phyloP scores from a whole-genome alignment of 2,888 invertebrate genomes.

The Machimus rusticus region DNA sequence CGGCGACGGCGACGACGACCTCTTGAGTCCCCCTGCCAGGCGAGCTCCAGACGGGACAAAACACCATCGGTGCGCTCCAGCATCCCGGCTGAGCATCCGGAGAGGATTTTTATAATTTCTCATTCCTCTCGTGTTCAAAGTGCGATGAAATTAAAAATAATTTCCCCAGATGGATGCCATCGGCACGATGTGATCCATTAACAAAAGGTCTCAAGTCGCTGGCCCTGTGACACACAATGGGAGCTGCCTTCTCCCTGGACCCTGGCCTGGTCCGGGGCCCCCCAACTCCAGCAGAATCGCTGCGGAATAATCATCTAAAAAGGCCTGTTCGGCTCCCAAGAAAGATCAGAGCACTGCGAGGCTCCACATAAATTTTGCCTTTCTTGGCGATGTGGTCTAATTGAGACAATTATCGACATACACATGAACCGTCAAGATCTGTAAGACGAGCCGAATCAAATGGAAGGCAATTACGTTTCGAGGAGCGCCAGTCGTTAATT shows the following conservation, averaged over 20 bases:
- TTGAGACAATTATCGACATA: not conserved
- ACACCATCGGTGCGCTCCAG: not conserved
- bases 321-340: not conserved
- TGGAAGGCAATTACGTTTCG: not conserved
- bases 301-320: not conserved
- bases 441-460: not conserved
- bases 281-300: not conserved
- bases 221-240: not conserved
- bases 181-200: not conserved
- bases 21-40: conserved; percentile 28
- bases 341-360: not conserved
- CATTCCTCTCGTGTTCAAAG: conserved; percentile 17
- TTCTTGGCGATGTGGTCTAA: not conserved
- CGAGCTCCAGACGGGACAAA: not conserved
- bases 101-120: conserved; percentile 7
- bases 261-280: not conserved
- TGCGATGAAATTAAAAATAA: conserved; percentile 38
- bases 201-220: not conserved
- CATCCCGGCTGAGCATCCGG: not conserved
- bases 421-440: not conserved
- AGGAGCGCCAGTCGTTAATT: not conserved
- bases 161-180: conserved; percentile 33
- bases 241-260: not conserved
- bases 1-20: not conserved
- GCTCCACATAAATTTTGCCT: not conserved